Conservation (phyloP, 64 coral and sea anemone species). For the Acropora yongei region DNA sequence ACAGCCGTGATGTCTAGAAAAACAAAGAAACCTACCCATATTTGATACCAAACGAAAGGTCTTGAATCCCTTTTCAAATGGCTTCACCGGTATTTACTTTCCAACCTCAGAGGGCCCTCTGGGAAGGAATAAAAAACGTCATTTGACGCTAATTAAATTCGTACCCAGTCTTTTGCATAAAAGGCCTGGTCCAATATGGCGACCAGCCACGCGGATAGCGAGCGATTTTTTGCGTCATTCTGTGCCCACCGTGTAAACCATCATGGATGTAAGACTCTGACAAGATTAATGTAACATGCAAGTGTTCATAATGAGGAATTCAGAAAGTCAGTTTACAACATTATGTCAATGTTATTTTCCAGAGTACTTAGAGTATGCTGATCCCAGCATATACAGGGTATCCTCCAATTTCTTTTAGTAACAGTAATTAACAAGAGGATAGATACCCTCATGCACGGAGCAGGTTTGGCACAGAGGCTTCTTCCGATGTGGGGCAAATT, state of each 20-base stretch:
- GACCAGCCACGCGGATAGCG: background rate
- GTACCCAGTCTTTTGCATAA: conserved; percentile 1
- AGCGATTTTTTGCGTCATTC: background rate
- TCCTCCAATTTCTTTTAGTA: too few relatives aligned
- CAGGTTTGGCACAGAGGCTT: too few relatives aligned
- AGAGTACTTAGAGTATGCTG: too few relatives aligned
- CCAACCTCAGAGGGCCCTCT: background rate
- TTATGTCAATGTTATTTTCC: too few relatives aligned
- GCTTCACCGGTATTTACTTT: background rate
- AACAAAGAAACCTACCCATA: background rate
- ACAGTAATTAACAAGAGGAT: too few relatives aligned
- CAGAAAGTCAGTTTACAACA: too few relatives aligned
- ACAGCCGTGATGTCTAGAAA: conserved; percentile 12
- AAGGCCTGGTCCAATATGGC: background rate
- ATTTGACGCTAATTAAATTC: background rate
- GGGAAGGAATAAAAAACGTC: background rate
- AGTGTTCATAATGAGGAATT: too few relatives aligned
- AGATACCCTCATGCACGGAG: too few relatives aligned
- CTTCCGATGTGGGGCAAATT: too few relatives aligned
- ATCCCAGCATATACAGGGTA: too few relatives aligned
- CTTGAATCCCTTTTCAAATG: background rate
- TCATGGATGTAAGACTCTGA: too few relatives aligned
- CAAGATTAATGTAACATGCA: too few relatives aligned
- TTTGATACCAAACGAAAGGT: conserved; percentile 1
- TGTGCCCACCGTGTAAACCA: conserved; percentile 11